Conservation (phyloP, 1,140 invertebrate species). For the Papilio machaon region DNA sequence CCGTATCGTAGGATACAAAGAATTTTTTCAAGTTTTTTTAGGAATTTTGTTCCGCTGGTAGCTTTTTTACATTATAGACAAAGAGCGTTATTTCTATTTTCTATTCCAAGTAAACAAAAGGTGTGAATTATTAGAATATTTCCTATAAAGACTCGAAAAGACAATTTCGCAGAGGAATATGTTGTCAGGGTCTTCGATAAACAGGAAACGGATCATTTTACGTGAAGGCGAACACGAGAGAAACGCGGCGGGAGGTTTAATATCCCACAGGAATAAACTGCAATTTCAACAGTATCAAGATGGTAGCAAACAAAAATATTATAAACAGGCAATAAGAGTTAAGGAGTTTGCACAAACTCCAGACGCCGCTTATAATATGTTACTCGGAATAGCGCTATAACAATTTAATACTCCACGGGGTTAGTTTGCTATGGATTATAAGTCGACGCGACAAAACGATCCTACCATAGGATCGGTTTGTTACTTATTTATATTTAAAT, state of each 20-base stretch:
- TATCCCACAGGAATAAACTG: conserved; percentile 61
- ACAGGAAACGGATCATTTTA: conserved; percentile 55
- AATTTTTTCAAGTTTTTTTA: neutral
- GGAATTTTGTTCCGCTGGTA: too few relatives aligned
- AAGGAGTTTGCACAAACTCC: conserved; percentile 42
- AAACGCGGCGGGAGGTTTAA: conserved; percentile 54
- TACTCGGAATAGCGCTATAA: conserved; percentile 61
- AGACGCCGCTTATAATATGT: conserved; percentile 59
- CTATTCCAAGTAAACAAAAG: neutral
- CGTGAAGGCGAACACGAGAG: conserved; percentile 42
- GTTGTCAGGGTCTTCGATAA: conserved; percentile 51
- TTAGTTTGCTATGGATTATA: conserved; percentile 40
- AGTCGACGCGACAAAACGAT: conserved; percentile 37
- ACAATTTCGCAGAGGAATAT: conserved; percentile 43
- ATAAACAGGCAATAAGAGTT: conserved; percentile 56
- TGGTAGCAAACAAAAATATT: conserved; percentile 60
- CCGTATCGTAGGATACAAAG: neutral
- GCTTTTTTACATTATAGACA: too few relatives aligned
- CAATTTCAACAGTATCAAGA: conserved; percentile 58
- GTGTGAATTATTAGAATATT: conserved; percentile 19
- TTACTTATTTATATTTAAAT: too few relatives aligned
- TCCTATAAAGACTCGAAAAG: conserved; percentile 21
- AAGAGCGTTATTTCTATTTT: neutral
- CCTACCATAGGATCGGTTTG: too few relatives aligned
- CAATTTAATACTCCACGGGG: conserved; percentile 50